A percentile compares a stretch with the other conserved stretches of the same genome.
Evolutionary conservation across 2,113 vertebrate species (phyloP).

Genomic region (Entelurus aequoreus): DNA sequence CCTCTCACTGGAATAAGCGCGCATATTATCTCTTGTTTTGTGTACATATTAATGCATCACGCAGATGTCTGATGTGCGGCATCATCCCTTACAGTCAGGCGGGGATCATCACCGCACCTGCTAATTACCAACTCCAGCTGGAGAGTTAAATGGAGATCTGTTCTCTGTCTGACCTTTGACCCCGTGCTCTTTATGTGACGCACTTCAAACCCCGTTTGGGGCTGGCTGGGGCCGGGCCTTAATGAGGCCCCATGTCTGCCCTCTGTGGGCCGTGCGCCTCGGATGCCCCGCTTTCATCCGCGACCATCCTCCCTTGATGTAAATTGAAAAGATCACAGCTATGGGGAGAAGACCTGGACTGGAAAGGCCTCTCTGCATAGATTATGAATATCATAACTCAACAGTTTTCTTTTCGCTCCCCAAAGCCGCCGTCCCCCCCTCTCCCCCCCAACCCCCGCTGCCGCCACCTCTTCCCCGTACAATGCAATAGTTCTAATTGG

Average conservation of each 20-base stretch:
- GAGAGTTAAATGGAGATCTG: slow-evolving; percentile 82
- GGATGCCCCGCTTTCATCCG: slow-evolving; percentile 82
- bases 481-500: slow-evolving; percentile 96
- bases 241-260: slow-evolving; percentile 81
- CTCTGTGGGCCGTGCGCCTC: slow-evolving; percentile 77
- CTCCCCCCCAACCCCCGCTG: slow-evolving; percentile 34
- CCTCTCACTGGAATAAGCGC: neutral
- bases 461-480: slow-evolving; percentile 64
- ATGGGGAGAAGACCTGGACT: slow-evolving; percentile 85
- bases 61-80: slow-evolving; percentile 41
- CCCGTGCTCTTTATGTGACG: slow-evolving; percentile 75
- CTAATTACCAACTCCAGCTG: slow-evolving; percentile 80
- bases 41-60: neutral
- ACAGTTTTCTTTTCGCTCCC: slow-evolving; percentile 63
- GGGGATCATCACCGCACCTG: slow-evolving; percentile 70
- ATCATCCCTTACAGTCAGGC: slow-evolving; percentile 63
- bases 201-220: slow-evolving; percentile 75
- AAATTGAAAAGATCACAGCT: slow-evolving; percentile 97
- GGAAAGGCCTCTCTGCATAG: slow-evolving; percentile 92
- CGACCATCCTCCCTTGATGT: slow-evolving; percentile 82
- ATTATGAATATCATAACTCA: slow-evolving; percentile 94
- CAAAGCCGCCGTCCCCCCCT: slow-evolving; percentile 15
- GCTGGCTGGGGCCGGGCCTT: slow-evolving; percentile 66
- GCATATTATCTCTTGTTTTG: neutral
- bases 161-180: slow-evolving; percentile 76